Evolutionary conservation across 2,797 vertebrate genomes (phyloP).

Genomic region (Tympanoctomys barrerae): DNA sequence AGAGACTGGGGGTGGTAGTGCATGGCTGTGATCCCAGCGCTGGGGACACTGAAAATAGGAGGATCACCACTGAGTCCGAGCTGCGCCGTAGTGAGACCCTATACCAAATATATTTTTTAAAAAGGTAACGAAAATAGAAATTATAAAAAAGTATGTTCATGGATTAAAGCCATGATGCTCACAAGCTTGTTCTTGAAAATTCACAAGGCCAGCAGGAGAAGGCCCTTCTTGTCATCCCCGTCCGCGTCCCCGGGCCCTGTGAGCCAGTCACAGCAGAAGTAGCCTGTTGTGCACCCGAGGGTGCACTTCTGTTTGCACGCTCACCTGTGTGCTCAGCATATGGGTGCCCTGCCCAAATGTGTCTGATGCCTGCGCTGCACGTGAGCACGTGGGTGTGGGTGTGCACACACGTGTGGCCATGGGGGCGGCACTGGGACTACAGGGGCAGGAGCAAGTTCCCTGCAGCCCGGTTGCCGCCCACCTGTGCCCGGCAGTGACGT

Average conservation of each 20-base stretch:
- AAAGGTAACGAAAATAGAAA: background rate
- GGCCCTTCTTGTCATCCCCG: background rate
- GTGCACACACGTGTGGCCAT: fast-evolving
- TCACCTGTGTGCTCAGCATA: fast-evolving
- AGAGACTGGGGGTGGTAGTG: too few species aligned
- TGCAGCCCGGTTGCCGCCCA: background rate
- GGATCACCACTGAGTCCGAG: too few species aligned
- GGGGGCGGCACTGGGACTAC: too few species aligned
- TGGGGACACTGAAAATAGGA: too few species aligned
- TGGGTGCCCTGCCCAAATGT: background rate
- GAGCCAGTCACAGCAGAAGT: background rate
- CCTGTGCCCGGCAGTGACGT: background rate
- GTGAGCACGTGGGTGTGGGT: background rate
- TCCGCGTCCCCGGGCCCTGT: background rate
- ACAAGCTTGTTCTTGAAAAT: background rate
- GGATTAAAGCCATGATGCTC: background rate
- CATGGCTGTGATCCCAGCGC: too few species aligned
- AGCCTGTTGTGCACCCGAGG: background rate
- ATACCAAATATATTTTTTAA: too few species aligned
- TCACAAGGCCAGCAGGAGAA: background rate
- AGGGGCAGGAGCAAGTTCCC: background rate
- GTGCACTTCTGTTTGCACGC: fast-evolving
- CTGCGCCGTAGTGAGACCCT: too few species aligned
- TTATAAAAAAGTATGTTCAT: background rate
- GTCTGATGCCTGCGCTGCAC: background rate